These are phyloP conservation scores for Pipa parva DNA, from an alignment of 2,113 vertebrate genomes.

Conservation along the genomic window DNA sequence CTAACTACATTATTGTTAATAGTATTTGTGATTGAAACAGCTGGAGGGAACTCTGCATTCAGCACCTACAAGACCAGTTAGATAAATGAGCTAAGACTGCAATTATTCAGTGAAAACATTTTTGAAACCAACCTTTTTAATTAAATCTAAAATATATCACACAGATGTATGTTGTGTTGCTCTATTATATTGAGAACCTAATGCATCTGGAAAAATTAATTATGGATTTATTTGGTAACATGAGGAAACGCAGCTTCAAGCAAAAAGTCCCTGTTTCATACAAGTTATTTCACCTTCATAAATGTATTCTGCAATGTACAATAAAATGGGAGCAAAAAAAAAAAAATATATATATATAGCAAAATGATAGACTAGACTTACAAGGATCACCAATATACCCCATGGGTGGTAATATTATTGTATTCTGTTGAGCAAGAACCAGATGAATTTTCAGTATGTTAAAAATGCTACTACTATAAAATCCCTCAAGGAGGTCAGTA, in stretches of 20 bases:
- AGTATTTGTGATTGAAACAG: slow-evolving; percentile 40
- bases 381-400: no score
- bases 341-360: no score
- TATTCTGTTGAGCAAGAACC: no score
- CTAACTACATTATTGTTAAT: slow-evolving; percentile 34
- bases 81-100: slow-evolving; percentile 42
- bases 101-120: slow-evolving; percentile 42
- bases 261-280: slow-evolving; percentile 8
- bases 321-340: no score
- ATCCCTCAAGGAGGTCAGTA: no score
- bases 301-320: background rate
- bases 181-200: slow-evolving; percentile 29
- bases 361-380: no score
- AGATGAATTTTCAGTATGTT: no score
- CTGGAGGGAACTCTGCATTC: slow-evolving; percentile 34
- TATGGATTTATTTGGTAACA: slow-evolving; percentile 43
- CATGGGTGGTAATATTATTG: no score
- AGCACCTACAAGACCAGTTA: slow-evolving; percentile 38
- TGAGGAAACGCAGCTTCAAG: slow-evolving; percentile 41
- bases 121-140: slow-evolving; percentile 42
- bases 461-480: no score
- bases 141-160: slow-evolving; percentile 41
- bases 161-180: slow-evolving; percentile 39
- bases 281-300: slow-evolving; percentile 22
- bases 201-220: slow-evolving; percentile 43